Evolutionary conservation across 1,140 invertebrate species (phyloP).

Genomic region (Eriocheir sinensis): DNA sequence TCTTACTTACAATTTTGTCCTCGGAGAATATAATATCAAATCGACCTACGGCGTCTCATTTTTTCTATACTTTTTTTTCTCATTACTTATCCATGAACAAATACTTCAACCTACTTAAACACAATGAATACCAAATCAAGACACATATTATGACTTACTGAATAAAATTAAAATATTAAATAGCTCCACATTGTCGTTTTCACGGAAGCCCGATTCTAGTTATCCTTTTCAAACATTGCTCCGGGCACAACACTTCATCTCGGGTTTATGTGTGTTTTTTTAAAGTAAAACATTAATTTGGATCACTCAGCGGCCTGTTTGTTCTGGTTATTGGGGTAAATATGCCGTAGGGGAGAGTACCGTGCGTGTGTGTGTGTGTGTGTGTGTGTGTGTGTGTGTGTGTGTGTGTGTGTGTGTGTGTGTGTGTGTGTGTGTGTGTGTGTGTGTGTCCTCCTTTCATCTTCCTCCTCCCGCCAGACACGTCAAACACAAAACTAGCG

Average conservation of each 20-base stretch:
- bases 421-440: conserved; percentile 22
- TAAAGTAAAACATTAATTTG: not conserved
- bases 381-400: not conserved
- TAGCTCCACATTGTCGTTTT: too few relatives aligned
- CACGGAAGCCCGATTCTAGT: not conserved
- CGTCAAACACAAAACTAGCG: not conserved
- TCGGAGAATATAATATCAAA: too few relatives aligned
- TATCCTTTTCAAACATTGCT: not conserved
- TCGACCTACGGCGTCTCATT: too few relatives aligned
- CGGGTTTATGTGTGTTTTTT: not conserved
- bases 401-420: conserved; percentile 22
- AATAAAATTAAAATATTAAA: too few relatives aligned
- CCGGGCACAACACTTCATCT: not conserved
- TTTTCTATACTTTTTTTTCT: too few relatives aligned
- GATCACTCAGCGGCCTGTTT: not conserved
- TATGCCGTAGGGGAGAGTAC: not conserved
- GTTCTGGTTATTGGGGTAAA: not conserved
- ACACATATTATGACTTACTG: too few relatives aligned
- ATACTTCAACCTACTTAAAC: too few relatives aligned
- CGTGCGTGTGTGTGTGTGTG: not conserved
- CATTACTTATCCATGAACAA: too few relatives aligned
- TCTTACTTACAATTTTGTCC: too few relatives aligned
- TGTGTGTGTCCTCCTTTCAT: not conserved
- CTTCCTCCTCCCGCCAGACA: too few relatives aligned
- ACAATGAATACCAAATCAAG: too few relatives aligned